Conservation (phyloP, 92 coral and sea anemone species). For the Porites evermanni region DNA sequence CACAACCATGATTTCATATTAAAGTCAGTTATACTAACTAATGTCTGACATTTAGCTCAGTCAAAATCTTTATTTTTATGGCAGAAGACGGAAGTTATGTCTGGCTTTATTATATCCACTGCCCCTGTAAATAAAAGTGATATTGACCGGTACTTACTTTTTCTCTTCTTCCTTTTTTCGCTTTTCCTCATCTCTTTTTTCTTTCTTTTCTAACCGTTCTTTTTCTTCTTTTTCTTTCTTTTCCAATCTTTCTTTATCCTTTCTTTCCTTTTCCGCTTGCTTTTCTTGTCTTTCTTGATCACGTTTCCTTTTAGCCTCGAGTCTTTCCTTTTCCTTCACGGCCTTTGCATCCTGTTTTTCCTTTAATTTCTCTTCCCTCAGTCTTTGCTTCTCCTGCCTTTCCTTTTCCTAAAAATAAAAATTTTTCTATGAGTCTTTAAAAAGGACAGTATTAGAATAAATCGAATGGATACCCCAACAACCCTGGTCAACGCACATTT, state of each 20-base stretch:
- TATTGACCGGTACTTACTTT: slow-evolving; percentile 54
- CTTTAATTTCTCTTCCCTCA: slow-evolving; percentile 72
- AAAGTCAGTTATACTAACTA: too few species aligned
- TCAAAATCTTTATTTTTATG: too few species aligned
- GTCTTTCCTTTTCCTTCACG: slow-evolving; percentile 80
- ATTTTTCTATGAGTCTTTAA: too few species aligned
- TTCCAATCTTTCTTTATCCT: slow-evolving; percentile 83
- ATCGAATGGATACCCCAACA: too few species aligned
- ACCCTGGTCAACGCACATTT: too few species aligned
- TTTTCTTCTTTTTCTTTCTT: slow-evolving; percentile 83
- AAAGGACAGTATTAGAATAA: too few species aligned
- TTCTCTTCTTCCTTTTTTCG: slow-evolving; percentile 80
- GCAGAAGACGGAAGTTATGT: too few species aligned
- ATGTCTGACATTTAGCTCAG: too few species aligned
- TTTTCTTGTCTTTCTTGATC: slow-evolving; percentile 87
- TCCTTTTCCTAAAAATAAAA: slow-evolving; percentile 50
- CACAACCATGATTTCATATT: too few species aligned
- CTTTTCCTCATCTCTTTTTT: slow-evolving; percentile 82
- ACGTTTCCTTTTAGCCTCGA: slow-evolving; percentile 84
- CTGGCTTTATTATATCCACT: too few species aligned
- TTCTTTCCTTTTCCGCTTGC: slow-evolving; percentile 79
- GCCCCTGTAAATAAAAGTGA: too few species aligned
- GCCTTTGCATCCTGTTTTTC: slow-evolving; percentile 75
- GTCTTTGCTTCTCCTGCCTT: slow-evolving; percentile 57
- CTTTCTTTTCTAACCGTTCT: slow-evolving; percentile 78